A percentile compares a stretch with the other conserved stretches of the same genome.
Conservation (phyloP, 2,797 vertebrate species). For the Chelon auratus region DNA sequence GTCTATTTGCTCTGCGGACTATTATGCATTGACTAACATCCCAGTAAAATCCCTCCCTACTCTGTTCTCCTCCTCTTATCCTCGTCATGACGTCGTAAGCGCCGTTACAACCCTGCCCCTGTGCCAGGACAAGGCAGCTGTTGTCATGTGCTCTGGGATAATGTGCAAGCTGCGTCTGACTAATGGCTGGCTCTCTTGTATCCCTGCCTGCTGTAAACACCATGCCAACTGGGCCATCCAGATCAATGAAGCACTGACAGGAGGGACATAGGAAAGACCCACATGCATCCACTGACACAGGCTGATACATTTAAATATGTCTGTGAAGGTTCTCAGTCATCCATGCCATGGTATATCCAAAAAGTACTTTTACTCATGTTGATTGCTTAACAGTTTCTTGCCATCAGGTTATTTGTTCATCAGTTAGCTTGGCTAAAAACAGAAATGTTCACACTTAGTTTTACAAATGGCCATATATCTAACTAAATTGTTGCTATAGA, state of each 20-base stretch:
- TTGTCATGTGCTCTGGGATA: slow-evolving; percentile 77
- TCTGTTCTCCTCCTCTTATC: slow-evolving; percentile 50
- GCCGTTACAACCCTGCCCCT: slow-evolving; percentile 66
- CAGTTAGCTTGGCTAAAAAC: slow-evolving; percentile 6
- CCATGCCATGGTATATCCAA: too few species aligned
- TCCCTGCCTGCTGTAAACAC: slow-evolving; percentile 62
- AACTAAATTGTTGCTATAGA: slow-evolving; percentile 12
- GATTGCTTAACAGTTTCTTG: slow-evolving; percentile 2
- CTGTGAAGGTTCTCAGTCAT: too few species aligned
- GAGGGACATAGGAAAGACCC: slow-evolving; percentile 41
- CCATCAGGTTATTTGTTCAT: slow-evolving; percentile 46
- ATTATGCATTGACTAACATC: slow-evolving; percentile 80
- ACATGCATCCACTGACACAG: slow-evolving; percentile 26
- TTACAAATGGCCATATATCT: slow-evolving; percentile 10
- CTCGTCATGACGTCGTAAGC: slow-evolving; percentile 65
- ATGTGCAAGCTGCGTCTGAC: slow-evolving; percentile 67
- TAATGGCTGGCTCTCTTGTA: slow-evolving; percentile 74
- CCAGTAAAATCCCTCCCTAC: slow-evolving; percentile 66
- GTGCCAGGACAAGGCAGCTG: slow-evolving; percentile 79
- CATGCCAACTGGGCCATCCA: slow-evolving; percentile 68
- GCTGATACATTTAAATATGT: not conserved
- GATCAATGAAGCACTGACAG: slow-evolving; percentile 63
- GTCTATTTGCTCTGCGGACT: slow-evolving; percentile 77
- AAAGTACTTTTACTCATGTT: too few species aligned
- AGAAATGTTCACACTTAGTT: slow-evolving; percentile 5